These are phyloP conservation scores for Melierax canorus DNA, from an alignment of 2,113 vertebrate genomes.

Conservation along the genomic window DNA sequence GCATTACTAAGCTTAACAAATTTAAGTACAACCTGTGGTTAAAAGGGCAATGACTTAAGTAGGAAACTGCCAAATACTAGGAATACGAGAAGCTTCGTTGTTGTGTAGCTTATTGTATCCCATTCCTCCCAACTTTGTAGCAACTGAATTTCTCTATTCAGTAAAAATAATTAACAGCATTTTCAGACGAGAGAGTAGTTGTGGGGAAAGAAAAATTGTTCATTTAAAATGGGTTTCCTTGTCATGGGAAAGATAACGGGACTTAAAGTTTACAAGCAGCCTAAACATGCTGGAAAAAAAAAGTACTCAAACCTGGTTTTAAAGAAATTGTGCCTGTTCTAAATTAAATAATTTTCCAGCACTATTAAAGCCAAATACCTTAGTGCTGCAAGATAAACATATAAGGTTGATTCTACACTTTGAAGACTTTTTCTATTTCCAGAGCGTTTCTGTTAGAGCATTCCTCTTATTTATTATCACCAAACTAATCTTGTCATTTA, in stretches of 20 bases:
- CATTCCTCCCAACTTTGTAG: neutral
- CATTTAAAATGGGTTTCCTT: neutral
- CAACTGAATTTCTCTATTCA: neutral
- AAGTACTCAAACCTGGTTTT: neutral
- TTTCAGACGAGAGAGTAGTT: neutral
- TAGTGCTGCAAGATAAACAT: neutral
- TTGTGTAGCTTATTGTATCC: neutral
- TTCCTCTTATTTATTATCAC: neutral
- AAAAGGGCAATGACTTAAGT: neutral
- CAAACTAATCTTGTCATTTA: neutral
- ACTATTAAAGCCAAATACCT: neutral
- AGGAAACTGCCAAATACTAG: neutral
- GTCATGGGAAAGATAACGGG: neutral
- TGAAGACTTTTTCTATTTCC: neutral
- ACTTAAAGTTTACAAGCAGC: neutral
- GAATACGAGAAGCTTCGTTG: neutral
- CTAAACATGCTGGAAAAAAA: neutral
- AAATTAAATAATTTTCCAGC: neutral
- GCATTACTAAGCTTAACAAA: neutral
- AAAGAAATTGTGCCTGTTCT: neutral
- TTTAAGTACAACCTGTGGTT: neutral
- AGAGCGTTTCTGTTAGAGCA: neutral
- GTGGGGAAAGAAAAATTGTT: rapidly evolving
- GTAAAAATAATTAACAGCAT: neutral
- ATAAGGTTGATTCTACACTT: neutral